A percentile compares a stretch with the other conserved stretches of the same genome.
These are phyloP conservation scores for Bradypodion ventrale DNA, from an alignment of 2,797 vertebrate species.

Conservation along the genomic window DNA sequence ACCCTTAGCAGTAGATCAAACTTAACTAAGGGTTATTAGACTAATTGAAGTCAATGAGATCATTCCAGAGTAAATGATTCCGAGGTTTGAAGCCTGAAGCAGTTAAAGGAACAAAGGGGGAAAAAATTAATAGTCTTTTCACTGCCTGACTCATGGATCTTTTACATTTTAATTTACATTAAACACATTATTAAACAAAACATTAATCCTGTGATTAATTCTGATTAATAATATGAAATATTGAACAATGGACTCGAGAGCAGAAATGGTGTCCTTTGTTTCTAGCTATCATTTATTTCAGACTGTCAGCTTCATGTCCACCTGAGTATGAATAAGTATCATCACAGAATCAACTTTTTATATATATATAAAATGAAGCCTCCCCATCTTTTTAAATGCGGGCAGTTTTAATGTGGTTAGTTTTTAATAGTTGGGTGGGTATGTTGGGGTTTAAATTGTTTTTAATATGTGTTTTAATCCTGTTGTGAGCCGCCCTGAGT, in stretches of 20 bases:
- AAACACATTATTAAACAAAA: constrained; percentile 65
- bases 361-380: too few relatives aligned
- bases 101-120: constrained; percentile 54
- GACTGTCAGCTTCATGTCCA: constrained; percentile 15
- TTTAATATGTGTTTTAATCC: too few relatives aligned
- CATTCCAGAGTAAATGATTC: constrained; percentile 34
- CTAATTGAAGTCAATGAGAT: constrained; percentile 44
- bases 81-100: constrained; percentile 46
- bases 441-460: too few relatives aligned
- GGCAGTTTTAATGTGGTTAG: too few relatives aligned
- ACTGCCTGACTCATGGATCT: constrained; percentile 53
- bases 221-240: constrained; percentile 57
- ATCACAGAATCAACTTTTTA: not conserved
- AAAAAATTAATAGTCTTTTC: constrained; percentile 66
- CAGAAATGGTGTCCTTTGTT: constrained; percentile 40
- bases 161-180: constrained; percentile 70
- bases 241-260: constrained; percentile 43
- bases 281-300: constrained; percentile 21
- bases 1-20: constrained; percentile 50
- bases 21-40: constrained; percentile 56
- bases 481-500: too few relatives aligned
- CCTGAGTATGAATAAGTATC: constrained; percentile 4
- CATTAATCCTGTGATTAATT: constrained; percentile 61
- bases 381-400: too few relatives aligned
- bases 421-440: too few relatives aligned